Percentiles rank a stretch among this genome's conserved stretches.
Evolutionary conservation across 2,888 invertebrate species (phyloP).

Genomic region (Polyommatus iphigenia): DNA sequence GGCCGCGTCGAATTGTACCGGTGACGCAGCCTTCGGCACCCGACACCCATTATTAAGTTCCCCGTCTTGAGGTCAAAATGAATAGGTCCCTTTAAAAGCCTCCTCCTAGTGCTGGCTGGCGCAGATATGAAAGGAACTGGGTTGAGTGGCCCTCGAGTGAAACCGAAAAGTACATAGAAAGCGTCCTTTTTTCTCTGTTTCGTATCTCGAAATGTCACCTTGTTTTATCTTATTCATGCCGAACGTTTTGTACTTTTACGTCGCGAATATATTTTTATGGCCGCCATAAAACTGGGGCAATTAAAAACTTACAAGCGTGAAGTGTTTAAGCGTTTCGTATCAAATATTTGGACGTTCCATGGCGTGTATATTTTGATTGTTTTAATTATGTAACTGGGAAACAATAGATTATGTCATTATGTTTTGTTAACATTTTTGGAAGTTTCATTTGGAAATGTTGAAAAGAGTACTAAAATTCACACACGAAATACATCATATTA

Average conservation of each 20-base stretch:
- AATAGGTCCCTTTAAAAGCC: constrained; percentile 73
- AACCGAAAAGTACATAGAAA: constrained; percentile 45
- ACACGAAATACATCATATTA: neutral
- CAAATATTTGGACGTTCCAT: neutral
- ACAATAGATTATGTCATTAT: neutral
- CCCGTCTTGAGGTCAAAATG: constrained; percentile 75
- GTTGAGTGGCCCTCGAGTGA: constrained; percentile 56
- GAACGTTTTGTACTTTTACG: constrained; percentile 32
- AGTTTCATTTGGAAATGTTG: too few species aligned
- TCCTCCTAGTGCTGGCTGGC: constrained; percentile 66
- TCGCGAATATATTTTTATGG: constrained; percentile 22
- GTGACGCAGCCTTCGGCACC: constrained; percentile 66
- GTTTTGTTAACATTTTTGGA: neutral
- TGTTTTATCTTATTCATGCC: constrained; percentile 36
- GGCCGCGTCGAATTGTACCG: constrained; percentile 76
- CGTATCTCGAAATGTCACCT: constrained; percentile 40
- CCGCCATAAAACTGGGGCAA: neutral
- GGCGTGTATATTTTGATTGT: neutral
- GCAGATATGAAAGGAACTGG: constrained; percentile 69
- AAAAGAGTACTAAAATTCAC: neutral
- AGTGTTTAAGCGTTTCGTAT: neutral
- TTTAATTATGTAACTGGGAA: constrained; percentile 1
- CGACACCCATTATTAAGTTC: constrained; percentile 68
- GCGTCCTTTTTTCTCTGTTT: constrained; percentile 39
- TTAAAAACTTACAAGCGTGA: constrained; percentile 28